These are phyloP conservation scores for Peromyscus californicus DNA, from an alignment of 2,113 vertebrate genomes.

Conservation along the genomic window DNA sequence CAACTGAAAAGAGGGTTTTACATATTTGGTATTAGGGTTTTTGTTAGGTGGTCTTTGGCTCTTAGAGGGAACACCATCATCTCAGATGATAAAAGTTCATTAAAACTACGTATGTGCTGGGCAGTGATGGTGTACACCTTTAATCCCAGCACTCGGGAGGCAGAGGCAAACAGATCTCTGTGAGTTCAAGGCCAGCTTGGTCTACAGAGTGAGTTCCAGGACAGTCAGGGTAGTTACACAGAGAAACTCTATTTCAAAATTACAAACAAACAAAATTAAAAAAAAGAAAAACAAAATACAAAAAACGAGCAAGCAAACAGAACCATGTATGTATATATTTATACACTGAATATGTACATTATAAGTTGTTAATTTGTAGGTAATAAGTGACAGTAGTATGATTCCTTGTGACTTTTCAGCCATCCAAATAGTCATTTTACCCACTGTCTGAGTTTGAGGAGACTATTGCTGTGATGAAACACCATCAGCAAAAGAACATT, in stretches of 20 bases:
- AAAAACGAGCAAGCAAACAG: background rate
- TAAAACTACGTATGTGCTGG: background rate
- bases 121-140: accelerated
- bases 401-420: background rate
- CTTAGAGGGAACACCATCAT: background rate
- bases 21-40: background rate
- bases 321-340: background rate
- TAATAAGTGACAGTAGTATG: background rate
- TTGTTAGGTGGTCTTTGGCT: background rate
- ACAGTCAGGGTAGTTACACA: too few relatives aligned
- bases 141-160: background rate
- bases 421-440: background rate
- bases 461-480: background rate
- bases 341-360: background rate
- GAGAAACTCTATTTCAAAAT: background rate
- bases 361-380: background rate
- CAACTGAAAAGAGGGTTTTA: background rate
- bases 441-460: background rate
- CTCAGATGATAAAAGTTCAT: background rate
- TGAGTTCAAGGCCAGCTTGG: background rate
- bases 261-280: background rate
- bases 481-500: background rate
- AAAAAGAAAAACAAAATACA: too few relatives aligned
- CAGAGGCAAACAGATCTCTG: background rate
- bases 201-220: too few relatives aligned